These are phyloP conservation scores for Sardina pilchardus DNA, from an alignment of 2,113 vertebrate genomes.

Conservation along the genomic window DNA sequence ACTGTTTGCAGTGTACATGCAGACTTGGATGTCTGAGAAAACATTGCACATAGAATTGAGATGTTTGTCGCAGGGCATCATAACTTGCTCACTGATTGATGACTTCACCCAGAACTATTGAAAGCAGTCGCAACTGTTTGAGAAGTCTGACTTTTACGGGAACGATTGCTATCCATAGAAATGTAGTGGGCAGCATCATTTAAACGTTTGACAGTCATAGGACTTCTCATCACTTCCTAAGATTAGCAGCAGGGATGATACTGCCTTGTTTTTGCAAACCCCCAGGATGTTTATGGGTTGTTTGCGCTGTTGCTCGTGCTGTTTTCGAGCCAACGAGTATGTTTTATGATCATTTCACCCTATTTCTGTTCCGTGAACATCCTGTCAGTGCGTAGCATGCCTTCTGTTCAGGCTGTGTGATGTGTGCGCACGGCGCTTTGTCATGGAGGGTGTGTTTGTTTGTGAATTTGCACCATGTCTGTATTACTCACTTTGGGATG, in stretches of 20 bases:
- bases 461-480: background rate
- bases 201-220: background rate
- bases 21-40: background rate
- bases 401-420: background rate
- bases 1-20: background rate
- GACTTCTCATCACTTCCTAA: background rate
- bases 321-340: background rate
- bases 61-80: conserved; percentile 1
- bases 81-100: background rate
- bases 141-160: background rate
- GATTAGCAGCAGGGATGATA: background rate
- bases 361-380: background rate
- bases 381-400: background rate
- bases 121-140: background rate
- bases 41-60: background rate
- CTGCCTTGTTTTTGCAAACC: background rate
- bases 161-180: background rate
- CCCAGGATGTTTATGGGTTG: background rate
- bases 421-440: background rate
- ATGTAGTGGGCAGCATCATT: background rate
- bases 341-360: background rate
- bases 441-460: background rate
- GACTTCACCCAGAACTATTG: background rate
- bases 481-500: background rate
- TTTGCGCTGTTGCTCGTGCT: background rate